phyloP scores from a whole-genome alignment of 2,888 invertebrate species.

The Archips crataeganus region DNA sequence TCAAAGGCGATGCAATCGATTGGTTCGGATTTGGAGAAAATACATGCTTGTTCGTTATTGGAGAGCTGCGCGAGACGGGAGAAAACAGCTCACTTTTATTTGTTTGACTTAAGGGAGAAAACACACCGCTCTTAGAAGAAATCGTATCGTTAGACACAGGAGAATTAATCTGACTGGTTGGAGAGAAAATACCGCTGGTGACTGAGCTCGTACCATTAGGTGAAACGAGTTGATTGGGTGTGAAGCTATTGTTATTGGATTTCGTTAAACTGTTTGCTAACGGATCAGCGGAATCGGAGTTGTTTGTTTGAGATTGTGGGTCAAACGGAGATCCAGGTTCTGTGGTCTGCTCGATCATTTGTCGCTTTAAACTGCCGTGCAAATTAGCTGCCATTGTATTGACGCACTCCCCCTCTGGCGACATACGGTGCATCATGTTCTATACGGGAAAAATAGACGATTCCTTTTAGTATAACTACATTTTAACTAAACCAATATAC shows the following conservation, averaged over 20 bases:
- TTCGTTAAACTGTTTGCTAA: conserved; percentile 75
- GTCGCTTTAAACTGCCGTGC: conserved; percentile 88
- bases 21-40: conserved; percentile 81
- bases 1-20: conserved; percentile 75
- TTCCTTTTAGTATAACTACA: conserved; percentile 56
- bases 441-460: conserved; percentile 80
- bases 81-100: conserved; percentile 82
- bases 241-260: conserved; percentile 69
- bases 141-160: conserved; percentile 83
- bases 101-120: conserved; percentile 82
- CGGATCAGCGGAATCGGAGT: conserved; percentile 73
- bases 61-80: conserved; percentile 79
- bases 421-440: conserved; percentile 89
- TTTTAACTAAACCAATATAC: conserved; percentile 21
- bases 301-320: conserved; percentile 74
- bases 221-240: conserved; percentile 78
- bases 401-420: conserved; percentile 89
- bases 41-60: conserved; percentile 77
- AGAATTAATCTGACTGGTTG: conserved; percentile 83
- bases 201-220: conserved; percentile 83
- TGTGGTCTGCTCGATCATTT: conserved; percentile 79
- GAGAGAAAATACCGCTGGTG: conserved; percentile 83
- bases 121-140: conserved; percentile 82
- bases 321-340: conserved; percentile 78
- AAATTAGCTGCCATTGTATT: conserved; percentile 87